Evolutionary conservation across 2,797 vertebrate species (phyloP), one percentile per base, ranked within the genome.

Genomic region (Momotus momota): DNA sequence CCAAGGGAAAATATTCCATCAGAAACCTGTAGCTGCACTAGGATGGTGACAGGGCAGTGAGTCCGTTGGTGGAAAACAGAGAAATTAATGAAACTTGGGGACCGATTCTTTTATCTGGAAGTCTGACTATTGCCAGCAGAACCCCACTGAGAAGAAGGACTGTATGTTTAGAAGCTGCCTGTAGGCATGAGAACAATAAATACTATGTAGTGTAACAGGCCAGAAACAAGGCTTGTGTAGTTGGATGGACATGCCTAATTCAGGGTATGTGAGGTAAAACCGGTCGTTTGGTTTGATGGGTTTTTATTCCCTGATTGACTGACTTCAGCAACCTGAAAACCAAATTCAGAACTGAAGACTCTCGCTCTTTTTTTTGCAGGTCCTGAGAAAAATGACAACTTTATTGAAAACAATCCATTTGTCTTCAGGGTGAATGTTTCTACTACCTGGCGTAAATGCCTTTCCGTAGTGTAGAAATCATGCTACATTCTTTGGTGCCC

Each of bases 41-140:
- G 65, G 9, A 11, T 1, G 3, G 26, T 4, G 12, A 7, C 12
- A 15, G 18, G 21, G 38, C 26, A 74, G 31, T 7, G 4, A 27
- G 9, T 8, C 57, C 27, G 4, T 60, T 17, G 10, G 26, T 29
- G 26, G 20, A 23, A 38, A 26, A 33, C 7, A 2, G 31, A 77
- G 78, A 15, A 80, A 49, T 54, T 43, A 0, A 1, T 61, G 29
- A 9, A 69, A 43, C 2, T 0, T 61, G 8, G 5, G 12, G 23
- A 6, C 13, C 18, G 7, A 5, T 79, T 2, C 1, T 75, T 80
- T 69, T 54, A 16, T 54, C 40, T 35, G 35, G 58, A 77, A 9
- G 49, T 48, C 12, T 2, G 4, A 41, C 0, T 11, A n/a, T 10
- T 52, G 31, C 48, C 54, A 67, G 11, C 27, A 75, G 58, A 79